These are phyloP conservation scores for Hydroisotoma schaefferi DNA, from an alignment of 2,888 invertebrate species.

Conservation along the genomic window DNA sequence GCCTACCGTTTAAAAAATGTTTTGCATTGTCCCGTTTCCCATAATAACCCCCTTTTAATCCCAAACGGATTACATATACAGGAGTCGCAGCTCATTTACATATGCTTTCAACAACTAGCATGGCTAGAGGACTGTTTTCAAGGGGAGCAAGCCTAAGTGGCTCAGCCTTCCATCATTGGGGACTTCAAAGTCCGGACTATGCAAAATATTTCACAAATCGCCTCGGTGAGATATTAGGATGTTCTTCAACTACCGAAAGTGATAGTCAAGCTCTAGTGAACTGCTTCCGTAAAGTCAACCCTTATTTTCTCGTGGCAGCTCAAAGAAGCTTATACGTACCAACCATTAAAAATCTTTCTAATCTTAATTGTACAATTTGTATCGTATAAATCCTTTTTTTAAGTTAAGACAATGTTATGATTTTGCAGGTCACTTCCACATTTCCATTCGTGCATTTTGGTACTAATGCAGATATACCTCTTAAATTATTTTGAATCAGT, in stretches of 20 bases:
- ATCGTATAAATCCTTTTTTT: too few relatives aligned
- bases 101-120: slow-evolving; percentile 20
- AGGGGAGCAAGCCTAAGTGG: slow-evolving; percentile 26
- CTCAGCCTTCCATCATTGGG: slow-evolving; percentile 35
- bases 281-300: slow-evolving; percentile 23
- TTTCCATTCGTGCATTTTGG: too few relatives aligned
- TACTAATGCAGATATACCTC: too few relatives aligned
- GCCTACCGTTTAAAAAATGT: too few relatives aligned
- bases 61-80: too few relatives aligned
- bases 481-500: too few relatives aligned
- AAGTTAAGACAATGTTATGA: too few relatives aligned
- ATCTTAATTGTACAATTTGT: too few relatives aligned
- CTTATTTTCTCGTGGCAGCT: slow-evolving; percentile 30
- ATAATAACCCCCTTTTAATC: too few relatives aligned
- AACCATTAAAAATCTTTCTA: too few relatives aligned
- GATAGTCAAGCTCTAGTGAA: slow-evolving; percentile 24
- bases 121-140: slow-evolving; percentile 19
- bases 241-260: slow-evolving; percentile 16
- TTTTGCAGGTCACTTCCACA: too few relatives aligned
- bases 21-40: too few relatives aligned
- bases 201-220: slow-evolving; percentile 17
- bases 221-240: slow-evolving; percentile 25
- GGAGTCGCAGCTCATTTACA: slow-evolving; percentile 32
- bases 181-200: slow-evolving; percentile 19
- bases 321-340: slow-evolving; percentile 33